A percentile compares a stretch with the other conserved stretches of the same genome.
phyloP scores from a whole-genome alignment of 2,113 vertebrate species.

The Carlito syrichta region DNA sequence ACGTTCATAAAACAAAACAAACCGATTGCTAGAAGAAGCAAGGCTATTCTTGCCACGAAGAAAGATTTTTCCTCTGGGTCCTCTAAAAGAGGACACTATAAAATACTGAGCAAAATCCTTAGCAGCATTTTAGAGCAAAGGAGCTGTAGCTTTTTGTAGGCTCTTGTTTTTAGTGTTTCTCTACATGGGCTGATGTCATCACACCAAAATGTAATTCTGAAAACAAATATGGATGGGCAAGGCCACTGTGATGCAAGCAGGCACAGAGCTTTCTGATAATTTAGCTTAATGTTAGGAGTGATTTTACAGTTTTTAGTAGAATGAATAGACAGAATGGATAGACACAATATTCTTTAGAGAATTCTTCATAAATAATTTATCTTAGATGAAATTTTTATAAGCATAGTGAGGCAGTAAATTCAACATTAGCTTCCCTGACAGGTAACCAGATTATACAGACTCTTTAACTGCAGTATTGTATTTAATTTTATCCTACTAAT shows the following conservation, averaged over 20 bases:
- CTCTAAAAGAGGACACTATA: neutral
- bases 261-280: neutral
- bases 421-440: neutral
- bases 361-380: neutral
- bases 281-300: neutral
- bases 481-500: neutral
- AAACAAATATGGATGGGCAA: neutral
- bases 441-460: neutral
- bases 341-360: neutral
- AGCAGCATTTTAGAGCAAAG: neutral
- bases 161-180: neutral
- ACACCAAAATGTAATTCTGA: neutral
- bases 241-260: neutral
- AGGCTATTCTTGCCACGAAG: neutral
- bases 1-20: neutral
- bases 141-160: neutral
- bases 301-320: neutral
- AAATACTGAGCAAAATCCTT: neutral
- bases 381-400: neutral
- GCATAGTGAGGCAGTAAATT: neutral
- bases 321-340: neutral
- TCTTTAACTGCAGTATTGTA: neutral
- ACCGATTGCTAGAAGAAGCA: slow-evolving; percentile 7
- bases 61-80: slow-evolving; percentile 9
- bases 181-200: neutral